Evolutionary conservation across 2,113 vertebrate species (phyloP).

Genomic region (Coptodon bakossiorum): DNA sequence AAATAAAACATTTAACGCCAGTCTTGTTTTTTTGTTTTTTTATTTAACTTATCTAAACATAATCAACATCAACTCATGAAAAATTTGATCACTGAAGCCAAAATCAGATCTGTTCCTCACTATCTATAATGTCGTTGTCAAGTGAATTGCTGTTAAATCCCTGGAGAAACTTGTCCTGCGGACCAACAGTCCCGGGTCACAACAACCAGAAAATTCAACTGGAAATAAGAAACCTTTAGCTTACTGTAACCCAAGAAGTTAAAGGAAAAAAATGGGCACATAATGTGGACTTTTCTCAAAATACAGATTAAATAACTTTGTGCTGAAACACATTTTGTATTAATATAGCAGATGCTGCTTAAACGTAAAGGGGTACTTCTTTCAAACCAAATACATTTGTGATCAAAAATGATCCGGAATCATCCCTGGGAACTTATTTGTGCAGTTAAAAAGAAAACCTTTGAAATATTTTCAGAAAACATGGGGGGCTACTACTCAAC

Average conservation of each 20-base stretch:
- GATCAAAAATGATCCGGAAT: background rate
- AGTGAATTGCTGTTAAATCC: background rate
- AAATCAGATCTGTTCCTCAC: background rate
- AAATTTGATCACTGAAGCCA: constrained; percentile 1
- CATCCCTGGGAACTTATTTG: background rate
- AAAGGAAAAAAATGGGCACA: background rate
- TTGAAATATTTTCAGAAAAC: background rate
- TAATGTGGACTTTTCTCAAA: background rate
- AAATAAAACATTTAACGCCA: background rate
- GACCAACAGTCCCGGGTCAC: background rate
- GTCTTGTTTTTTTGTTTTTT: background rate
- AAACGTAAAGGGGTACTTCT: background rate
- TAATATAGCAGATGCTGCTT: background rate
- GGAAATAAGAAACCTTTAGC: background rate
- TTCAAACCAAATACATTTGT: background rate
- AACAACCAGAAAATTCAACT: constrained; percentile 7
- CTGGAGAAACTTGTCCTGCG: background rate
- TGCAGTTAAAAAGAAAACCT: background rate
- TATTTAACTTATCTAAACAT: constrained; percentile 1
- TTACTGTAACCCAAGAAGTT: background rate
- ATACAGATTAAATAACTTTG: background rate
- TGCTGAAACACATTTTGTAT: background rate
- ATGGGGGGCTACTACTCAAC: background rate
- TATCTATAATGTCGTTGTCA: background rate
- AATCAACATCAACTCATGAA: background rate